These are phyloP conservation scores for Oreochromis mossambicus DNA, from an alignment of 2,797 vertebrate species.

Conservation along the genomic window DNA sequence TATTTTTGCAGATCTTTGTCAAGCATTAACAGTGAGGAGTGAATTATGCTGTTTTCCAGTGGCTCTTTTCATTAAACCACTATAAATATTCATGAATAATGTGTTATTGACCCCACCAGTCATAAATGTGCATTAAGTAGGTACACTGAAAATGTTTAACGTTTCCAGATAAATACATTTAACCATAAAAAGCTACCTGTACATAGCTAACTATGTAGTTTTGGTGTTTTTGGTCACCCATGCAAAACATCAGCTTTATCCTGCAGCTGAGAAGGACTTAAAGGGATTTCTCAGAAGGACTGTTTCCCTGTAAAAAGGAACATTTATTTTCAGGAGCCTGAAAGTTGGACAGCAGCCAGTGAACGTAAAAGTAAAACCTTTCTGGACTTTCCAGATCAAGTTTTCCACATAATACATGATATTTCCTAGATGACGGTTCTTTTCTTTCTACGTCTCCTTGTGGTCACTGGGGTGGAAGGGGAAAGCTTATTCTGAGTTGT, in stretches of 20 bases:
- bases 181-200: not conserved
- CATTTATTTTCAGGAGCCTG: conserved; percentile 11
- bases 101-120: not conserved
- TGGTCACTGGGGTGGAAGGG: not conserved
- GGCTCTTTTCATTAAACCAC: not conserved
- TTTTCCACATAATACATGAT: not conserved
- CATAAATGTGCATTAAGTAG: not conserved
- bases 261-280: not conserved
- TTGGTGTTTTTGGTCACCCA: not conserved
- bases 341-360: not conserved
- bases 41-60: not conserved
- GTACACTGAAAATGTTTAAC: not conserved
- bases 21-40: not conserved
- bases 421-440: not conserved
- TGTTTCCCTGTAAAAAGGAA: conserved; percentile 13
- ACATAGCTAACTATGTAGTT: not conserved
- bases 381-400: conserved; percentile 1
- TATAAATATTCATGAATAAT: not conserved
- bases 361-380: not conserved
- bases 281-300: not conserved
- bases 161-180: not conserved
- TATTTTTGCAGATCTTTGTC: not conserved
- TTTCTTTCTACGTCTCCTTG: not conserved
- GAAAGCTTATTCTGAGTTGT: not conserved
- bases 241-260: not conserved